Base-by-base conservation (phyloP, 2,113 vertebrate species). In the Pavo muticus region DNA sequence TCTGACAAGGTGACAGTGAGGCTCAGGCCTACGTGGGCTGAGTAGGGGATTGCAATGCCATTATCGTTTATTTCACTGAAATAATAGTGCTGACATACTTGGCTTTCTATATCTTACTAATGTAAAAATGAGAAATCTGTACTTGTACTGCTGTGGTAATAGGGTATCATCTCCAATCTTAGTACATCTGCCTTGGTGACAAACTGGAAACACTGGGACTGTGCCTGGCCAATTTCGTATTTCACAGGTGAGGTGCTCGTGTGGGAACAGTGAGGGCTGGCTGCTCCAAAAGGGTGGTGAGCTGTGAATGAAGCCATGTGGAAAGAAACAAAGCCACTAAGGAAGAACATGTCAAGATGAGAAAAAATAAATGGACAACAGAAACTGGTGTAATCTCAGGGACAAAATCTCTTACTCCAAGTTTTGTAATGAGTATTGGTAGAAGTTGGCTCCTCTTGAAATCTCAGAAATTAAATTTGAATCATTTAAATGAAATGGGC, bases 211-310 rank as follows among this genome's bases (percentile, higher is more conserved):
- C 64, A 37, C 14, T 23, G 42, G 11, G 52, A 40, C 25, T 44
- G 15, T 57, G 9, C 11, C 35, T 56, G 54, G 27, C 20, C 4
- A 3, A 19, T 78, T 81, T 71, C 60, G 63, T 25, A 64, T 75
- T 76, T 83, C 60, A 32, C 0, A 0, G 48, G 19, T 21, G 12
- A 74, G 25, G 19, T 48, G 30, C 7, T 69, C n/a, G 35, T 47
- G 37, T 32, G 13, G 23, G 30, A 86, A 21, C 16, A 40, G 10
- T 3, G 2, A 56, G 16, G 24, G 13, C 14, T 2, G 4, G 23
- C 27, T 20, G 25, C 19, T 70, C n/a, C 0, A 0, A 40, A n/a
- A 45, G 13, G 39, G 11, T n/a, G n/a, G 27, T 44, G 52, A 82
- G 24, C 15, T 0, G 0, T 10, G 37, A 71, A 20, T 23, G 68